Percentiles rank a stretch among this genome's conserved stretches.
Evolutionary conservation across 2,113 vertebrate species (phyloP).

Genomic region (Mastomys natalensis): DNA sequence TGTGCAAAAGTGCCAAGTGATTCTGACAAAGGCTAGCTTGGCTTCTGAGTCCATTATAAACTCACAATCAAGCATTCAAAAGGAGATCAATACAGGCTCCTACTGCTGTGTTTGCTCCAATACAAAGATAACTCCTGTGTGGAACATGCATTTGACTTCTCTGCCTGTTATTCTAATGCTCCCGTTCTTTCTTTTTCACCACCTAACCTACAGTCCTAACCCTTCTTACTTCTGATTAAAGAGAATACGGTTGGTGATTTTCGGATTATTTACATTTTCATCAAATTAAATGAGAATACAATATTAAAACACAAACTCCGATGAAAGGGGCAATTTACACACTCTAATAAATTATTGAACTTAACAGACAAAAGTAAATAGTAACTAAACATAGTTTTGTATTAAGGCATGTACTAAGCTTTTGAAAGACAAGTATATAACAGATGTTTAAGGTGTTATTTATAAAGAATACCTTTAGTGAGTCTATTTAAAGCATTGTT

Average conservation of each 20-base stretch:
- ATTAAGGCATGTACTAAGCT: not conserved
- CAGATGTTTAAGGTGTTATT: not conserved
- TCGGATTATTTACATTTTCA: not conserved
- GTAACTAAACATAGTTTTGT: not conserved
- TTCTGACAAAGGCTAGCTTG: conserved; percentile 21
- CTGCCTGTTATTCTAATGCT: not conserved
- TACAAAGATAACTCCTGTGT: not conserved
- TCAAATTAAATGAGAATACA: conserved; percentile 30
- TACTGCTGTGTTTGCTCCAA: not conserved
- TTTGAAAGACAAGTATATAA: not conserved
- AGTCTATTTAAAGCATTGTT: not conserved
- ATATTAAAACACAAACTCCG: not conserved
- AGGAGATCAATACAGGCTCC: conserved; percentile 38
- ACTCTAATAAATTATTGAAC: conserved; percentile 28
- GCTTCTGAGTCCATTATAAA: conserved; percentile 48
- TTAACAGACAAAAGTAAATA: not conserved
- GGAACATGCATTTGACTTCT: not conserved
- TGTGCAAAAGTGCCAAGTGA: conserved; percentile 30
- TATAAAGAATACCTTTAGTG: not conserved
- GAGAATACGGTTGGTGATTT: not conserved
- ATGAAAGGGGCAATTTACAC: not conserved
- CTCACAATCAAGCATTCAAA: conserved; percentile 7
- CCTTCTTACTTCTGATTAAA: not conserved
- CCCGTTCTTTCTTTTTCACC: not conserved
- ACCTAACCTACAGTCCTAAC: not conserved